Evolutionary conservation across 1,140 invertebrate species (phyloP), one percentile per base, ranked within the genome.

Genomic region (Hycleus phaleratus): DNA sequence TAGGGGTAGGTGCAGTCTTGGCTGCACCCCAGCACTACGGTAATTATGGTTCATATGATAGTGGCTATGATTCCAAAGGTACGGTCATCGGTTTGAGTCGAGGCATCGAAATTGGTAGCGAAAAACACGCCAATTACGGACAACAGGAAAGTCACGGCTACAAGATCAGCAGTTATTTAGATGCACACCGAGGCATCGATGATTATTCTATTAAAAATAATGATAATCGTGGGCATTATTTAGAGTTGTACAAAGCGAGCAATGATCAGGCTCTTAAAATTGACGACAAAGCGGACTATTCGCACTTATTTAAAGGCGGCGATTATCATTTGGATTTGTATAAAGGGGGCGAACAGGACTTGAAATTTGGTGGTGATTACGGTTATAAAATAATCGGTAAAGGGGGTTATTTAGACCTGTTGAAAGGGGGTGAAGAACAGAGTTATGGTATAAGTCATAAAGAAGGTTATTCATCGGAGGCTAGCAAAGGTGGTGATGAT

Each of bases 21-120:
- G 32, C 32, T 7, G 32, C 7, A 5, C 32, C 32, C 4, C 32
- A 32, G 3, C 32, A 32, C 7, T 32, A 32, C 32, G 32, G 32
- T 7, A 3, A 7, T 7, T 32, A 4, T 7, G 7, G 32, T 32
- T 32, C 32, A 7, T 32, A 32, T 3, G 0, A 46, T 11, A 10
- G 3, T 25, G 51, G 42, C 12, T 38, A 53, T 26, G 26, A 18
- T 24, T 38, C 26, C 25, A 18, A 42, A 46, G 51, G 51, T 46
- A 52, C 46, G 25, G 39, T 64, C 5, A 61, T 61, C 26, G 62
- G 62, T 12, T 49, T 64, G 2, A 64, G 62, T n/a, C 42, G 59
- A 8, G 62, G 62, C 40, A 57, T 50, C 47, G 62, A 64, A 44
- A 46, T 59, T 8, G 44, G 58, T 4, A 46, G 52, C 50, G 56